A percentile compares a stretch with the other conserved stretches of the same genome.
These are phyloP conservation scores for Pomacea maculata DNA, from an alignment of 1,140 invertebrate species.

Conservation along the genomic window DNA sequence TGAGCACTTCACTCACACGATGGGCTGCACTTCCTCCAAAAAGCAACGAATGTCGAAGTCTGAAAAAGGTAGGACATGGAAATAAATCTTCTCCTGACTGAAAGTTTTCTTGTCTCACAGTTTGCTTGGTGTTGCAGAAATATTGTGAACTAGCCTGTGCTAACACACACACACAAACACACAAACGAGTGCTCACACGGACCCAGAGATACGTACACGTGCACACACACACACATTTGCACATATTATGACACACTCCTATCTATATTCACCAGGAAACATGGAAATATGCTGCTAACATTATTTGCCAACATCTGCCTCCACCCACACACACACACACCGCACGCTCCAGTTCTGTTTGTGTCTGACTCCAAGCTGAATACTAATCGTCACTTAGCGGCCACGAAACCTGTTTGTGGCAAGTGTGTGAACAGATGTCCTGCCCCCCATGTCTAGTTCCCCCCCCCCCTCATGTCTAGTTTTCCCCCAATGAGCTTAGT, in stretches of 20 bases:
- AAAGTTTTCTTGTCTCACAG: too few relatives aligned
- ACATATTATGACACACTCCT: neutral
- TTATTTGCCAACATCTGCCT: too few relatives aligned
- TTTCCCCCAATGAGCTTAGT: neutral
- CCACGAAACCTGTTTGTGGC: too few relatives aligned
- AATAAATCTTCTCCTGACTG: too few relatives aligned
- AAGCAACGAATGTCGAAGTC: neutral
- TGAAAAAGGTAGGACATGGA: too few relatives aligned
- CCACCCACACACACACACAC: neutral
- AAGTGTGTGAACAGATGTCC: too few relatives aligned
- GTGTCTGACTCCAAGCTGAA: neutral
- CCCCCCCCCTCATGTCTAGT: too few relatives aligned
- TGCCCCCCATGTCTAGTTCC: too few relatives aligned
- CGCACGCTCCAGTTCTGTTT: neutral
- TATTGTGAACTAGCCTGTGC: neutral
- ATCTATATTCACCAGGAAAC: neutral
- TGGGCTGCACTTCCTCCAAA: neutral
- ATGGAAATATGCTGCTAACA: too few relatives aligned
- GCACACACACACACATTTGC: neutral
- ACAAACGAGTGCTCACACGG: too few relatives aligned
- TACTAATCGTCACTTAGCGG: neutral
- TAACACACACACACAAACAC: neutral
- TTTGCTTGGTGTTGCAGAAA: too few relatives aligned
- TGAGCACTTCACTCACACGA: neutral
- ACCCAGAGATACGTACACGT: neutral